A percentile compares a stretch with the other conserved stretches of the same genome.
Conservation (phyloP, 1,140 invertebrate species). For the Microplitis demolitor region DNA sequence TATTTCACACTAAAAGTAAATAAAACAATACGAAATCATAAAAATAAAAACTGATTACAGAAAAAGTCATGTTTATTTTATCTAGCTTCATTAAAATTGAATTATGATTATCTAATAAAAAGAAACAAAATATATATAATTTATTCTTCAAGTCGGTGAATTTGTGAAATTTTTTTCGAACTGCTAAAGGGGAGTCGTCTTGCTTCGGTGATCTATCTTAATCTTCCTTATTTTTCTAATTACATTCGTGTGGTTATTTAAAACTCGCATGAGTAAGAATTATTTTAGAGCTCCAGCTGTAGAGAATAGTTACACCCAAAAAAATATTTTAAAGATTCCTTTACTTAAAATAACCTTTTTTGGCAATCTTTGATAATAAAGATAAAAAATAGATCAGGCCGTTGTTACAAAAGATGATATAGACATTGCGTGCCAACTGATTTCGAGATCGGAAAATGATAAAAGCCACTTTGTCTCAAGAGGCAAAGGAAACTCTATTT, state of each 20-base stretch:
- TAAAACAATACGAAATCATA: too few species aligned
- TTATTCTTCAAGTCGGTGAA: neutral
- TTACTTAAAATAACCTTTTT: neutral
- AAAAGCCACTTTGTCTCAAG: slow-evolving; percentile 27
- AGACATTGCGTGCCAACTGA: neutral
- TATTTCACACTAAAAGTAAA: neutral
- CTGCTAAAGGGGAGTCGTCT: neutral
- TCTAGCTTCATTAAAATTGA: too few species aligned
- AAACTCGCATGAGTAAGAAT: slow-evolving; percentile 6
- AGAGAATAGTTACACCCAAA: too few species aligned
- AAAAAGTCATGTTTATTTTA: too few species aligned
- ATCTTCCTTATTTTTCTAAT: neutral
- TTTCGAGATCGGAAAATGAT: slow-evolving; percentile 8
- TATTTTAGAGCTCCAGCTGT: neutral
- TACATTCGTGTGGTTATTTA: neutral
- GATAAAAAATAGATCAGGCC: neutral
- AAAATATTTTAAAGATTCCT: too few species aligned
- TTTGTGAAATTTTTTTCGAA: neutral
- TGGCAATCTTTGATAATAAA: neutral
- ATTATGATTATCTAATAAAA: neutral
- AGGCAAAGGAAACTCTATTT: slow-evolving; percentile 20
- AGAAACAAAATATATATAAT: too few species aligned
- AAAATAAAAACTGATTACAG: too few species aligned
- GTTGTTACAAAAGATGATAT: neutral
- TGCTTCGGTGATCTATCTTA: neutral